Evolutionary conservation across 1,140 invertebrate genomes (phyloP).

Genomic region (Stegodyphus dumicola): DNA sequence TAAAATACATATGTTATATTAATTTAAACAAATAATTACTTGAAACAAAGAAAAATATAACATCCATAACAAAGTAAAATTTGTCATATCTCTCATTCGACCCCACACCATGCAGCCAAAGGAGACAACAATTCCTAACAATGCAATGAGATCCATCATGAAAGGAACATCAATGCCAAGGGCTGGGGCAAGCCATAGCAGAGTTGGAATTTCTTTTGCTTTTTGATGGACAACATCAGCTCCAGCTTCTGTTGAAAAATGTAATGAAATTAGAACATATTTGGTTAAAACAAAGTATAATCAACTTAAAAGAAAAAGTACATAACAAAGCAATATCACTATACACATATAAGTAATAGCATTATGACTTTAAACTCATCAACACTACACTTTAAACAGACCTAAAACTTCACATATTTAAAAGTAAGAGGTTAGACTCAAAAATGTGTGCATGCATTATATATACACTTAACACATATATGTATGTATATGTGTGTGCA

Average conservation of each 20-base stretch:
- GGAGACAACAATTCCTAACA: conserved; percentile 77
- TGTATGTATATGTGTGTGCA: too few species aligned
- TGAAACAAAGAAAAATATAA: conserved; percentile 82
- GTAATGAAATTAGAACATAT: too few species aligned
- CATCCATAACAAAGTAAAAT: conserved; percentile 78
- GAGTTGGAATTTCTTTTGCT: conserved; percentile 74
- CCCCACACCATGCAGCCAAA: conserved; percentile 77
- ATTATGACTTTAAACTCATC: too few species aligned
- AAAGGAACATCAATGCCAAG: conserved; percentile 77
- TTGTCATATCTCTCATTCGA: conserved; percentile 74
- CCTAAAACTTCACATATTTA: too few species aligned
- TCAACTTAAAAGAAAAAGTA: too few species aligned
- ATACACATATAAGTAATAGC: too few species aligned
- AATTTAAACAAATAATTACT: conserved; percentile 67
- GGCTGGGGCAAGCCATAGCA: conserved; percentile 78
- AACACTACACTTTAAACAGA: too few species aligned
- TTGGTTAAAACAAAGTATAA: too few species aligned
- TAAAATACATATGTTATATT: not conserved
- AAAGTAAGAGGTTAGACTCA: too few species aligned
- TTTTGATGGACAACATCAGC: conserved; percentile 27
- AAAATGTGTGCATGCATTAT: too few species aligned
- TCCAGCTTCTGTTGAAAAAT: conserved; percentile 25
- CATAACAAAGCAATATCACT: too few species aligned
- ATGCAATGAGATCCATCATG: conserved; percentile 78
- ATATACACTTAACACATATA: too few species aligned